Conservation (phyloP, 2,888 invertebrate species). For the Platycheirus albimanus region DNA sequence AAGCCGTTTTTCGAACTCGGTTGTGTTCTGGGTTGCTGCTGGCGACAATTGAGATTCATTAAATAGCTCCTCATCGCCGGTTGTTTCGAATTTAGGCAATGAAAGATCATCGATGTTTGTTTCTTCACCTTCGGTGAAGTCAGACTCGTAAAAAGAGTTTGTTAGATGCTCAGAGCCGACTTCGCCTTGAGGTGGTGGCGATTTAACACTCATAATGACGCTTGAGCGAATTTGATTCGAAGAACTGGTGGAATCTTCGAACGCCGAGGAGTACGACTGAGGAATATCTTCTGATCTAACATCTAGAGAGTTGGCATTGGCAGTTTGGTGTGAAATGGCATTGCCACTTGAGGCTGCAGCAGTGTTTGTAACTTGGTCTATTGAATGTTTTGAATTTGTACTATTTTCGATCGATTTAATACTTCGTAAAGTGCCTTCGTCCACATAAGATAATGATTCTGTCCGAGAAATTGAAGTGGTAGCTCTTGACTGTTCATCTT, state of each 20-base stretch:
- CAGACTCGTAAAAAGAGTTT: constrained; percentile 75
- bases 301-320: not conserved
- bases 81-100: constrained; percentile 78
- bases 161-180: constrained; percentile 15
- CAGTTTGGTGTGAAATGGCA: constrained; percentile 1
- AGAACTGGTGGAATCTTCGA: constrained; percentile 30
- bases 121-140: constrained; percentile 75
- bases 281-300: constrained; percentile 8
- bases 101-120: constrained; percentile 78
- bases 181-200: constrained; percentile 19
- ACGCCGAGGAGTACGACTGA: constrained; percentile 53
- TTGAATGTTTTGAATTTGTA: constrained; percentile 74
- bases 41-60: constrained; percentile 27
- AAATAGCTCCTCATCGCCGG: constrained; percentile 61
- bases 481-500: not conserved
- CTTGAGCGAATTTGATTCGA: constrained; percentile 55
- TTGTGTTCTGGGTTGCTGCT: constrained; percentile 6
- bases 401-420: constrained; percentile 70
- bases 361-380: constrained; percentile 10
- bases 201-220: constrained; percentile 43
- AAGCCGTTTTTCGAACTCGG: constrained; percentile 76
- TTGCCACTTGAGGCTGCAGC: not conserved
- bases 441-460: constrained; percentile 12
- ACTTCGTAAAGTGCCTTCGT: constrained; percentile 45
- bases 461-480: not conserved